A percentile compares a stretch with the other conserved stretches of the same genome.
These are phyloP conservation scores for Atta texana DNA, from an alignment of 1,140 invertebrate species.

Conservation along the genomic window DNA sequence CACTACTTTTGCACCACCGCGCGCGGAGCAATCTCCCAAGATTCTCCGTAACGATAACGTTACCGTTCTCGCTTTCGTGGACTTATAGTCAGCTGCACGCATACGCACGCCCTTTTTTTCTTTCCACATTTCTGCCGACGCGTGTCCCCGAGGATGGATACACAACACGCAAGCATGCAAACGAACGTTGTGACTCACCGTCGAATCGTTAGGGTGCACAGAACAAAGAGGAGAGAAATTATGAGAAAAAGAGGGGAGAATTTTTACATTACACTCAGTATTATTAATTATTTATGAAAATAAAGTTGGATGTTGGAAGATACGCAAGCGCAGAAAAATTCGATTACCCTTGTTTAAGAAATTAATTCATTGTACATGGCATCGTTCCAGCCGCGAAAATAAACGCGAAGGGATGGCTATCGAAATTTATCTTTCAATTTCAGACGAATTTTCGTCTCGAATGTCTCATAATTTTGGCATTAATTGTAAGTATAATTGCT, in stretches of 20 bases:
- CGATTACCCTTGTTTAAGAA: background rate
- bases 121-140: slow-evolving; percentile 45
- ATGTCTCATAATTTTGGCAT: slow-evolving; percentile 48
- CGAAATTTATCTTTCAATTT: slow-evolving; percentile 64
- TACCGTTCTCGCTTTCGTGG: slow-evolving; percentile 14
- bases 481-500: slow-evolving; percentile 63
- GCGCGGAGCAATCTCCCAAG: slow-evolving; percentile 47
- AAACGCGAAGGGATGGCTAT: slow-evolving; percentile 4
- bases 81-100: slow-evolving; percentile 27
- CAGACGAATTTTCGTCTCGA: slow-evolving; percentile 66
- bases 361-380: slow-evolving; percentile 52
- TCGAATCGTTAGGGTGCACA: slow-evolving; percentile 50
- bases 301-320: background rate
- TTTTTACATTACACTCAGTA: background rate
- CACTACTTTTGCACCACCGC: slow-evolving; percentile 34
- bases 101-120: slow-evolving; percentile 14
- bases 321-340: background rate
- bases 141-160: slow-evolving; percentile 59
- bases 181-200: slow-evolving; percentile 69
- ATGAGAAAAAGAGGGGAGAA: background rate
- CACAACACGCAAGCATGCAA: slow-evolving; percentile 71
- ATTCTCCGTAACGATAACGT: slow-evolving; percentile 37
- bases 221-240: slow-evolving; percentile 40
- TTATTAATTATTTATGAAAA: slow-evolving; percentile 64
- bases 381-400: background rate